phyloP scores from a whole-genome alignment of 2,888 invertebrate species.

The Cerastis rubricosa region DNA sequence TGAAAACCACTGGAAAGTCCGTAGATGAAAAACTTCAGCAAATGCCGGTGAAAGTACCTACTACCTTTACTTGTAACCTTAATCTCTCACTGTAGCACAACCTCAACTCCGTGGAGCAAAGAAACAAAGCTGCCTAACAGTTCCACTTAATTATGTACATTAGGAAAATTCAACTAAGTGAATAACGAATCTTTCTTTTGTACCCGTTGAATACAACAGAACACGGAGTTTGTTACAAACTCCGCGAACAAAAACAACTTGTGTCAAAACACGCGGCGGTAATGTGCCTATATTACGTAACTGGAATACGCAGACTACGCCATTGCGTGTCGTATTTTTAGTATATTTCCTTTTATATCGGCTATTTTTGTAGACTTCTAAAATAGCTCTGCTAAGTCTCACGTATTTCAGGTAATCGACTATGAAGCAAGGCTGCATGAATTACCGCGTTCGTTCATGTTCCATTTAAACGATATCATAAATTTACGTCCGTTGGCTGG shows the following conservation, averaged over 20 bases:
- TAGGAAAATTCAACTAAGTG: slow-evolving; percentile 57
- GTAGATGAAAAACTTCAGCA: not conserved
- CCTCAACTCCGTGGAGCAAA: slow-evolving; percentile 36
- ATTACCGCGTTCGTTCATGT: slow-evolving; percentile 52
- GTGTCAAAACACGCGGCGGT: slow-evolving; percentile 37
- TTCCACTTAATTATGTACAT: slow-evolving; percentile 59
- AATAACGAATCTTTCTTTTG: slow-evolving; percentile 62
- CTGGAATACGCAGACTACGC: slow-evolving; percentile 26
- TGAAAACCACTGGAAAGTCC: not conserved
- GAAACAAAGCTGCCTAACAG: slow-evolving; percentile 53
- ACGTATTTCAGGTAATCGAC: slow-evolving; percentile 54
- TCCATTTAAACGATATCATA: slow-evolving; percentile 65
- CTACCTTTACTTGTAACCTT: slow-evolving; percentile 32
- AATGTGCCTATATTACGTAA: slow-evolving; percentile 35
- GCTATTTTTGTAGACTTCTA: slow-evolving; percentile 16
- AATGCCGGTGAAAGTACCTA: not conserved
- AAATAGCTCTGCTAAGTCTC: slow-evolving; percentile 18
- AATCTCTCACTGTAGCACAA: slow-evolving; percentile 32
- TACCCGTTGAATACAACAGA: slow-evolving; percentile 49
- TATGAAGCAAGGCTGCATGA: slow-evolving; percentile 48
- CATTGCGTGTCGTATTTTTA: slow-evolving; percentile 20
- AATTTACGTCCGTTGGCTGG: slow-evolving; percentile 46
- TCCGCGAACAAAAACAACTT: slow-evolving; percentile 49
- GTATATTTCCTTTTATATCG: slow-evolving; percentile 1
- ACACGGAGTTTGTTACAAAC: slow-evolving; percentile 50